Base-by-base conservation (phyloP, 2,113 vertebrate genomes). In the Zapornia atra region DNA sequence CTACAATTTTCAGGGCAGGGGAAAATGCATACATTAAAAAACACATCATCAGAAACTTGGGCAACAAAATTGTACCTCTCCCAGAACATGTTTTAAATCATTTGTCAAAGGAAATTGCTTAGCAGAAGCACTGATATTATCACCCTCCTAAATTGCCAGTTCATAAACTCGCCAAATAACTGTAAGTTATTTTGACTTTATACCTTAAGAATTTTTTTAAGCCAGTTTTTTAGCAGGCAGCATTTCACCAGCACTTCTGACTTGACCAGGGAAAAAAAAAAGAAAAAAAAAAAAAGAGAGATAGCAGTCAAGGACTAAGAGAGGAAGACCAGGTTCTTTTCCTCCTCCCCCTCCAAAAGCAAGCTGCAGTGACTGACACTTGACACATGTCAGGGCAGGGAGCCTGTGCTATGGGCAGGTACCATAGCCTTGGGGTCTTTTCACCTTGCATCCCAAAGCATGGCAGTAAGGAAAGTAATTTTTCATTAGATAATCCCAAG, bases 371-470 rank as follows among this genome's bases (percentile, higher is more conserved):
- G 44, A 78, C 38, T 33, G 24, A 12, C 33, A 65, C 8, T 21
- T 22, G 12, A 28, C 3, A 1, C 5, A 5, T 4, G 1, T 25
- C 44, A 86, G 48, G 2, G 9, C 3, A 15, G 22, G 16, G 11
- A 40, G 9, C 12, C 38, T 40, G 66, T 16, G 2, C 26, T 31
- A 34, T 1, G 0, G 33, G 29, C 24, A 59, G n/a, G 38, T 14
- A 60, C 9, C 3, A 4, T 1, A 65, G 57, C 21, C 42, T 75
- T 51, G 24, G 56, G 8, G 25, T 70, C 64, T 59, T 79, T 33
- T 13, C 31, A 70, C 12, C 72, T 83, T 34, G 76, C 14, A 17
- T 46, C 59, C 36, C n/a, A 77, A 66, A 86, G 48, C 31, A 65
- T 5, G 34, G 36, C 15, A 85, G 46, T 21, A 80, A 70, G 90